Base-by-base conservation (phyloP, 2,797 vertebrate species). In the Vipera latastei region DNA sequence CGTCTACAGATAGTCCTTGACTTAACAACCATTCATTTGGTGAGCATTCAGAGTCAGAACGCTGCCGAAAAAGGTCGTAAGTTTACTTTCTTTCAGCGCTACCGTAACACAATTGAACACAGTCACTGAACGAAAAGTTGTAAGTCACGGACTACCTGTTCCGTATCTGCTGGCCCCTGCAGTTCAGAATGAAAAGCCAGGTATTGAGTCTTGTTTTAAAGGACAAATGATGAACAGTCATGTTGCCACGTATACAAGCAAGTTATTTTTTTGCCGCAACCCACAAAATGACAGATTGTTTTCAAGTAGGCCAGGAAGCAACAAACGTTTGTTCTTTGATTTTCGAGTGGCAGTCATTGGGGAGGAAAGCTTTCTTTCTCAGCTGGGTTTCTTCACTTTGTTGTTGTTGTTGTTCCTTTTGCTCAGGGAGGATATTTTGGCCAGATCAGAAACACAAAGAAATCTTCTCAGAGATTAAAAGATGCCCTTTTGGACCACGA, bases 391-490 rank as follows among this genome's bases (percentile, higher is more conserved):
- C 92, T 93, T 89, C 28, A n/a, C 28, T 63, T 78, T 38, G 12
- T 69, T 32, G 16, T 73, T 20, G n/a, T 32, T 32, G 0, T 73
- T 18, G 89, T 95, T 16, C 96, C 2, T 69, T 53, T 61, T 95
- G 0, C 92, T 28, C 96, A 99, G 99, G 99, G 99, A 12, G 99
- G 99, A 87, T 99, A 99, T 97, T 99, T 99, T 51, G 99, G 99
- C 48, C 99, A 99, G 96, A 99, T 99, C 95, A 98, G 99, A 96
- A 99, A 99, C 98, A 99, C 99, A 25, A 99, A 99, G 97, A 99
- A 99, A 94, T 99, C 99, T 0, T 99, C 99, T 60, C 99, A 99
- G 96, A 98, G 99, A 53, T 97, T 99, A 96, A 99, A 99, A 97
- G 99, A 99, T 91, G 98, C 98, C 0, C 98, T 99, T 28, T 95